Base-by-base conservation (phyloP, 2,888 invertebrate species). In the Nasonia oneida region DNA sequence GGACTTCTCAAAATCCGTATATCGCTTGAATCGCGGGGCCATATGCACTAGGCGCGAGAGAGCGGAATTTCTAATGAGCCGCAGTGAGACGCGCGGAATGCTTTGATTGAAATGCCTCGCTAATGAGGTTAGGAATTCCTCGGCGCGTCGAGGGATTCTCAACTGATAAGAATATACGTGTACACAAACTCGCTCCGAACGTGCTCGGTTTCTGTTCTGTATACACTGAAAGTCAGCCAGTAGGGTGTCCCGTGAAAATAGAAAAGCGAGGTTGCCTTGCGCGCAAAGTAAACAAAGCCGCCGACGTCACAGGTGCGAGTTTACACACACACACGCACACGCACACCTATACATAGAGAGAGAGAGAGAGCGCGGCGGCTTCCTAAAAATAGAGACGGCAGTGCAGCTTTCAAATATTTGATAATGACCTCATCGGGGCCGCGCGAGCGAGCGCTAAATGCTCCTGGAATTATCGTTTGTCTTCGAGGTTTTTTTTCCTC, bases 391-490 rank as follows among this genome's bases (percentile, higher is more conserved):
- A 73, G 73, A 73, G 14, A 33, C 67, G 29, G 29, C 33, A 29
- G 14, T 33, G 23, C 67, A n/a, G 18, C 2, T 76, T 76, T 83
- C 53, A 76, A 75, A 76, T 83, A 83, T 83, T 83, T 76, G 76
- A 53, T 83, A 83, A 76, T 83, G 53, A 83, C 50, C 76, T 83
- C 76, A 53, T 57, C 29, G 47, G 57, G 1, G 29, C 23, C 37
- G n/a, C 14, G n/a, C 23, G 42, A 61, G 23, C 61, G 77, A 4
- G 37, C 29, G 39, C 64, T 39, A 77, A 77, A 67, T 33, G 67
- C 33, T 67, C 33, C 67, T 29, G 33, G 67, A 67, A 67, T 67
- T 33, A 29, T 67, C 67, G 67, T 67, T 67, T 67, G 67, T 67
- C 14, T 33, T 33, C 5, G 67, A 33, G 33, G 14, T 67, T 33